These are phyloP conservation scores for Pachycephus smyrnensis DNA, from an alignment of 2,888 invertebrate genomes.

Conservation along the genomic window DNA sequence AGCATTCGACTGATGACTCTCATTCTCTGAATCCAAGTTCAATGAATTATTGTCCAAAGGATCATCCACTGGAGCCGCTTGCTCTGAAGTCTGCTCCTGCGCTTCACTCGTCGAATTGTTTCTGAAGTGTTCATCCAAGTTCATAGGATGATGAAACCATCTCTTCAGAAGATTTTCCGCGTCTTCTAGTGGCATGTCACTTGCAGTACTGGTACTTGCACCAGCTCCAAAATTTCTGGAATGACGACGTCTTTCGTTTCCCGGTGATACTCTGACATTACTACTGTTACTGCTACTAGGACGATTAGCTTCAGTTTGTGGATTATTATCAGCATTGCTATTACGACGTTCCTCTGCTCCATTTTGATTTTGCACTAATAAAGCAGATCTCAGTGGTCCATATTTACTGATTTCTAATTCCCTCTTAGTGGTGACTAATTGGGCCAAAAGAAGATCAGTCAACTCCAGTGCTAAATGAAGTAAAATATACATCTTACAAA, in stretches of 20 bases:
- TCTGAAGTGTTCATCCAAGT: slow-evolving; percentile 9
- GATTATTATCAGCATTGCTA: slow-evolving; percentile 24
- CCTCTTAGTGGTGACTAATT: slow-evolving; percentile 58
- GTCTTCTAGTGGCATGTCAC: slow-evolving; percentile 1
- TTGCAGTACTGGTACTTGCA: background rate
- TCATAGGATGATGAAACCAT: slow-evolving; percentile 17
- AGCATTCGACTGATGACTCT: slow-evolving; percentile 71
- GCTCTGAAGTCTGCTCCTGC: background rate
- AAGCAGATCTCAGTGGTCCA: slow-evolving; percentile 44
- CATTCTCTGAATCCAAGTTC: background rate
- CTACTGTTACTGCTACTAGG: slow-evolving; percentile 4
- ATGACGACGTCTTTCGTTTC: slow-evolving; percentile 6
- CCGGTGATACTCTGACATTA: slow-evolving; percentile 4
- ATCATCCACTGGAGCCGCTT: background rate
- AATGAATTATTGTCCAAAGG: background rate
- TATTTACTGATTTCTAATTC: slow-evolving; percentile 59
- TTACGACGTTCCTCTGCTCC: slow-evolving; percentile 12
- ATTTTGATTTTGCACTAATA: slow-evolving; percentile 5
- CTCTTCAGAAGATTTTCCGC: slow-evolving; percentile 28
- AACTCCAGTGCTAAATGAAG: slow-evolving; percentile 68
- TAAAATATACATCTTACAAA: slow-evolving; percentile 55
- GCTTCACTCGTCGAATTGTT: slow-evolving; percentile 10
- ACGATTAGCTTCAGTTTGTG: slow-evolving; percentile 26
- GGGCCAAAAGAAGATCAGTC: slow-evolving; percentile 68
- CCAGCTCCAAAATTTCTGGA: slow-evolving; percentile 6